Evolutionary conservation across 2,113 vertebrate species (phyloP), one percentile per base, ranked within the genome.

Genomic region (Rhipidura dahli): DNA sequence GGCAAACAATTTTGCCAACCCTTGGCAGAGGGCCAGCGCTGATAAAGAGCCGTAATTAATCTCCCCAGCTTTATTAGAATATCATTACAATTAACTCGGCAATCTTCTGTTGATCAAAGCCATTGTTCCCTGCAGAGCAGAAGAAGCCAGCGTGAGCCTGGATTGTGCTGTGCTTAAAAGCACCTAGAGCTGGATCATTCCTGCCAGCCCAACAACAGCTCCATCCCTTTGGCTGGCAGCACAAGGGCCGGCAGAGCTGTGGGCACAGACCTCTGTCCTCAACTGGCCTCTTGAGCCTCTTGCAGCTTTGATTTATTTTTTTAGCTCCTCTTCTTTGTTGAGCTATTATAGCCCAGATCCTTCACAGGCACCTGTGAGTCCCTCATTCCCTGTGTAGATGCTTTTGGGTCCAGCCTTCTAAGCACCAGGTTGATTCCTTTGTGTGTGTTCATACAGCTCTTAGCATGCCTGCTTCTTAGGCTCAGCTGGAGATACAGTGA

Each of bases 1-100:
- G 86, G 88, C 95, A 97, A 97, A 97, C 94, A 95, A 95, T 96
- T 96, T 94, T 57, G 92, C 94, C 72, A 95, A 71, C 92, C 86
- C 80, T 93, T 96, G 96, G 96, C 96, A 42, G 94, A 87, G 80
- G 80, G 95, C 96, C 96, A 97, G 53, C 37, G 8, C 92, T 94
- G 95, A 96, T 96, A 97, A 97, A 96, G 94, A 94, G 86, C 88
- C 53, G 12, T 97, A 97, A 97, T 97, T 96, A 96, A 97, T 97
- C 96, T 97, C 94, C 96, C 90, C 77, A 96, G 94, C 96, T 97
- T 97, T 96, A 97, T 97, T 97, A 96, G 96, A 97, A 96, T 96
- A 97, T 96, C 96, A 96, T 96, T 97, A 95, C 96, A 96, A 97
- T 96, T 96, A 97, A 96, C 93, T 97, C 39, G 0, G 96, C 96